phyloP scores from a whole-genome alignment of 1,140 invertebrate genomes.

The Papilio polytes region DNA sequence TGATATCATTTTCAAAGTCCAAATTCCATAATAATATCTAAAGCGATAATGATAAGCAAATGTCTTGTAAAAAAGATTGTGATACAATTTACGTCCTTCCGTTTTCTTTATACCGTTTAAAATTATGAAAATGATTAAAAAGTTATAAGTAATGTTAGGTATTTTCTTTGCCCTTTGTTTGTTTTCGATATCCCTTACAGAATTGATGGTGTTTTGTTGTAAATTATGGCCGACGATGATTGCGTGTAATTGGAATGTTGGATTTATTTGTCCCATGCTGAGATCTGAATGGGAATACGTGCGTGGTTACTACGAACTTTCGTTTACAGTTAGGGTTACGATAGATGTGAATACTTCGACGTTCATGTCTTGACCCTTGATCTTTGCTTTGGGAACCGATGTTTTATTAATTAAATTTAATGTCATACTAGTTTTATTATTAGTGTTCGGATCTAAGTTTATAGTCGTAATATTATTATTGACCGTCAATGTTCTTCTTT shows the following conservation, averaged over 20 bases:
- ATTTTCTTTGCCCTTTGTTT: background rate
- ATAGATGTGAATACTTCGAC: slow-evolving; percentile 49
- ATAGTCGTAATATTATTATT: background rate
- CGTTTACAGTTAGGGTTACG: slow-evolving; percentile 52
- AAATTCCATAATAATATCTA: background rate
- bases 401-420: slow-evolving; percentile 9
- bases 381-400: slow-evolving; percentile 36
- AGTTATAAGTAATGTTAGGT: background rate
- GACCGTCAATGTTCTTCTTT: background rate
- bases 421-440: slow-evolving; percentile 2
- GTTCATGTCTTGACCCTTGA: slow-evolving; percentile 47
- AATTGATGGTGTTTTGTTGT: slow-evolving; percentile 37
- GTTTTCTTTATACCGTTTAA: background rate
- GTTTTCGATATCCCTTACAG: slow-evolving; percentile 1
- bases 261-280: slow-evolving; percentile 61
- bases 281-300: slow-evolving; percentile 57
- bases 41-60: background rate
- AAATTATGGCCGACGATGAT: slow-evolving; percentile 32
- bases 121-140: too few relatives aligned
- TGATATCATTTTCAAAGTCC: background rate
- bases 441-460: background rate
- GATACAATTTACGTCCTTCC: background rate
- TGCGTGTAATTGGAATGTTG: slow-evolving; percentile 49
- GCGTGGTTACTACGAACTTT: slow-evolving; percentile 53
- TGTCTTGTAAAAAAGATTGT: background rate